A percentile compares a stretch with the other conserved stretches of the same genome.
phyloP scores from a whole-genome alignment of 2,888 invertebrate genomes.

The Polylopha cassiicola region DNA sequence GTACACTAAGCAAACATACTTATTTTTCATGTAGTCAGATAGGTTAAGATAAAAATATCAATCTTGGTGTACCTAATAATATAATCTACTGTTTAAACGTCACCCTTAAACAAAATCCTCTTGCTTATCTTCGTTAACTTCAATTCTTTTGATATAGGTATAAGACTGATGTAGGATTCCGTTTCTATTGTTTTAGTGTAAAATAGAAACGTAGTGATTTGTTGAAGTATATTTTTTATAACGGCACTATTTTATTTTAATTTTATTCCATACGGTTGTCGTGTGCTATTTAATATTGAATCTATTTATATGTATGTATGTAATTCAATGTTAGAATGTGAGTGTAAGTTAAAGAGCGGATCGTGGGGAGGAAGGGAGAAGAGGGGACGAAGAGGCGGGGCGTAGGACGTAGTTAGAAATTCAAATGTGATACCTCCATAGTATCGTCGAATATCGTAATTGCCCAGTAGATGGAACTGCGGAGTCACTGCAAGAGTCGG shows the following conservation, averaged over 20 bases:
- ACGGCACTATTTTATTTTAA: constrained; percentile 55
- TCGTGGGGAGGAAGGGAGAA: constrained; percentile 25
- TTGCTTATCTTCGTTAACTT: constrained; percentile 34
- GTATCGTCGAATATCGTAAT: constrained; percentile 41
- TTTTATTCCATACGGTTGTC: constrained; percentile 28
- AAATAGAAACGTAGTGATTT: constrained; percentile 31
- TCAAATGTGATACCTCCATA: constrained; percentile 54
- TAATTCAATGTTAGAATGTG: constrained; percentile 45
- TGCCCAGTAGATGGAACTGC: constrained; percentile 45
- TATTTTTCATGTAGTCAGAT: constrained; percentile 55
- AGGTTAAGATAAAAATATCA: constrained; percentile 55
- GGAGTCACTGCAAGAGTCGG: constrained; percentile 25
- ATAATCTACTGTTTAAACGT: constrained; percentile 42
- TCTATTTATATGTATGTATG: constrained; percentile 25
- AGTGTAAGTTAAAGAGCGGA: constrained; percentile 32
- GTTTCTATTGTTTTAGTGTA: constrained; percentile 39
- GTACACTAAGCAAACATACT: constrained; percentile 49
- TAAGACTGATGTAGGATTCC: constrained; percentile 70
- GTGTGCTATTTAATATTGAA: constrained; percentile 37
- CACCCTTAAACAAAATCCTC: constrained; percentile 31
- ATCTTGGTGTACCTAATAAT: constrained; percentile 46
- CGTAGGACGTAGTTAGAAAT: constrained; percentile 40
- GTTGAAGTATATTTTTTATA: constrained; percentile 36
- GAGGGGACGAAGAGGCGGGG: too few relatives aligned
- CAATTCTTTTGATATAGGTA: constrained; percentile 56